A percentile compares a stretch with the other conserved stretches of the same genome.
phyloP scores from a whole-genome alignment of 2,888 invertebrate species.

The Actias luna region DNA sequence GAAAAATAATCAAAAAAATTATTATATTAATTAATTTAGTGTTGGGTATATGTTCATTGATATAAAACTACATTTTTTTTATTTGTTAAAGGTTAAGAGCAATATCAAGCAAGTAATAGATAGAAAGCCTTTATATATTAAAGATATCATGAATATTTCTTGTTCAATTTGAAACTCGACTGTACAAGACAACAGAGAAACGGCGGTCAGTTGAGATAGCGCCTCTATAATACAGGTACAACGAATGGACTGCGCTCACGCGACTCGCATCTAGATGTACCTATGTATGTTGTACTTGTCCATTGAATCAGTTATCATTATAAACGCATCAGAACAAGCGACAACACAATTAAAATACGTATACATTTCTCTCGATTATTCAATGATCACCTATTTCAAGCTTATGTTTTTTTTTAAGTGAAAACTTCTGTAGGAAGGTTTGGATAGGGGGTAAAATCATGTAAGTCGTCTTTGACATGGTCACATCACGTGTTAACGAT shows the following conservation, averaged over 20 bases:
- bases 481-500: too few relatives aligned
- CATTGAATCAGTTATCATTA: conserved; percentile 35
- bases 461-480: too few relatives aligned
- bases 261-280: conserved; percentile 39
- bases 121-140: not conserved
- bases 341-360: not conserved
- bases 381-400: not conserved
- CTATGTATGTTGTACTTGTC: conserved; percentile 33
- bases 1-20: too few relatives aligned
- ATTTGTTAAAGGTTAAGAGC: too few relatives aligned
- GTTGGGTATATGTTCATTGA: too few relatives aligned
- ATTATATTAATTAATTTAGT: too few relatives aligned
- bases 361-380: not conserved
- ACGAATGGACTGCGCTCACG: conserved; percentile 58
- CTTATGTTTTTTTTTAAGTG: not conserved
- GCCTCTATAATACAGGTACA: conserved; percentile 31
- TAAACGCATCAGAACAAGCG: conserved; percentile 36
- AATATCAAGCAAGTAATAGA: too few relatives aligned
- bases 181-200: conserved; percentile 32
- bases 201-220: conserved; percentile 26
- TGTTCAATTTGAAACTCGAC: conserved; percentile 7
- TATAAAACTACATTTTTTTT: too few relatives aligned
- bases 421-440: too few relatives aligned
- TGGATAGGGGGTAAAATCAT: too few relatives aligned
- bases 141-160: not conserved